A percentile compares a stretch with the other conserved stretches of the same genome.
Evolutionary conservation across 2,888 invertebrate genomes (phyloP).

Genomic region (Prionchulus punctatus): DNA sequence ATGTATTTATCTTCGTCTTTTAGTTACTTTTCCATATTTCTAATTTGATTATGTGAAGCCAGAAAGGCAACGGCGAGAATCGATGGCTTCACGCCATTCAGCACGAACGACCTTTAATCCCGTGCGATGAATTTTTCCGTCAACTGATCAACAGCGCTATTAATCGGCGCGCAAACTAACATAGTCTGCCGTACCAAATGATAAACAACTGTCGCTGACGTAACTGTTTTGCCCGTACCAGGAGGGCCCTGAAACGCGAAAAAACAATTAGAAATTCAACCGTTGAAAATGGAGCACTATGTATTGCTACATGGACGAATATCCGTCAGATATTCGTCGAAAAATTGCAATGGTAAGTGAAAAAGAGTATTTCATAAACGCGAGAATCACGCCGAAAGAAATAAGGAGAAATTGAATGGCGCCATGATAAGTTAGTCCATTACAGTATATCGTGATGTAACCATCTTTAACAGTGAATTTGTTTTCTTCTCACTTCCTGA

Average conservation of each 20-base stretch:
- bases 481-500: no score
- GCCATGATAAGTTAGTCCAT: no score
- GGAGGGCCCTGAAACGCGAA: conserved; percentile 64
- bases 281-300: no score
- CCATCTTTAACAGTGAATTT: no score
- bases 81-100: conserved; percentile 91
- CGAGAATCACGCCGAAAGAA: no score
- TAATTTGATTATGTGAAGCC: conserved; percentile 88
- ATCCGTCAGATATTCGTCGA: no score
- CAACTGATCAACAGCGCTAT: conserved; percentile 96
- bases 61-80: conserved; percentile 90
- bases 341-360: no score
- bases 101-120: conserved; percentile 85
- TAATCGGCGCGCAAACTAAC: conserved; percentile 93
- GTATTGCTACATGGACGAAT: no score
- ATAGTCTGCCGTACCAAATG: conserved; percentile 83
- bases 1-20: no score
- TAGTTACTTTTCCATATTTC: conserved; percentile 62
- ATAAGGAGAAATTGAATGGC: no score
- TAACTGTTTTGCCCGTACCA: conserved; percentile 96
- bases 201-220: conserved; percentile 96
- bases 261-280: not conserved
- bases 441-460: no score
- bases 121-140: conserved; percentile 92
- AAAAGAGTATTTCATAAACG: no score